Percentiles rank a stretch among this genome's conserved stretches.
These are phyloP conservation scores for Drosophila fulvimacula DNA, from an alignment of 2,888 invertebrate species.

Conservation along the genomic window DNA sequence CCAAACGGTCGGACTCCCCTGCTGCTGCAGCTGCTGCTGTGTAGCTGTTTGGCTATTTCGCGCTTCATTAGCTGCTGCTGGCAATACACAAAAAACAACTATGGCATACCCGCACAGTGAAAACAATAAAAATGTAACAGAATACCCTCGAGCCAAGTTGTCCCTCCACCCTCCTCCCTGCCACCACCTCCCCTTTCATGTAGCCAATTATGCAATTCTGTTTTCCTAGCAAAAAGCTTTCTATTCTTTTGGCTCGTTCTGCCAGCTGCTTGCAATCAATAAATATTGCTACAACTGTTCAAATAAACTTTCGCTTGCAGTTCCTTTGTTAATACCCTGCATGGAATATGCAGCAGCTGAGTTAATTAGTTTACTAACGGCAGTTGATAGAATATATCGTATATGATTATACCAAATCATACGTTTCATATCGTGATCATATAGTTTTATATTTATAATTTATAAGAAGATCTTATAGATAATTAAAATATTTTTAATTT, in stretches of 20 bases:
- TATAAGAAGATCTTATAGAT: too few relatives aligned
- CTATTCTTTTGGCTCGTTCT: slow-evolving; percentile 24
- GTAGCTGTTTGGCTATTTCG: slow-evolving; percentile 42
- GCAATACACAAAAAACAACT: slow-evolving; percentile 19
- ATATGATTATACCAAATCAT: too few relatives aligned
- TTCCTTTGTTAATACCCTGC: slow-evolving; percentile 29
- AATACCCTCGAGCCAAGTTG: background rate
- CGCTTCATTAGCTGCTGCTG: slow-evolving; percentile 68
- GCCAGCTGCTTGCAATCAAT: slow-evolving; percentile 65
- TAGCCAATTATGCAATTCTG: slow-evolving; percentile 68
- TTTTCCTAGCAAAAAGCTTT: slow-evolving; percentile 57
- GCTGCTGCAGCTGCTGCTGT: background rate
- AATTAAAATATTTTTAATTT: too few relatives aligned
- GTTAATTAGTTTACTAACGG: background rate
- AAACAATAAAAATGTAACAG: slow-evolving; percentile 29
- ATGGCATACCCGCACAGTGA: background rate
- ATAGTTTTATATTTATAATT: too few relatives aligned
- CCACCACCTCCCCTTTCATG: slow-evolving; percentile 1
- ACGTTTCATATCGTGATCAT: too few relatives aligned
- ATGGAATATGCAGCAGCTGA: background rate
- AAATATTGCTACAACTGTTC: slow-evolving; percentile 63
- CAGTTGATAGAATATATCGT: too few relatives aligned
- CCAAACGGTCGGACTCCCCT: slow-evolving; percentile 12
- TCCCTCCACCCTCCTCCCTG: background rate
- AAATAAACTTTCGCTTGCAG: slow-evolving; percentile 46